These are phyloP conservation scores for Cremastobaeus sp. DNA, from an alignment of 2,888 invertebrate species.

Conservation along the genomic window DNA sequence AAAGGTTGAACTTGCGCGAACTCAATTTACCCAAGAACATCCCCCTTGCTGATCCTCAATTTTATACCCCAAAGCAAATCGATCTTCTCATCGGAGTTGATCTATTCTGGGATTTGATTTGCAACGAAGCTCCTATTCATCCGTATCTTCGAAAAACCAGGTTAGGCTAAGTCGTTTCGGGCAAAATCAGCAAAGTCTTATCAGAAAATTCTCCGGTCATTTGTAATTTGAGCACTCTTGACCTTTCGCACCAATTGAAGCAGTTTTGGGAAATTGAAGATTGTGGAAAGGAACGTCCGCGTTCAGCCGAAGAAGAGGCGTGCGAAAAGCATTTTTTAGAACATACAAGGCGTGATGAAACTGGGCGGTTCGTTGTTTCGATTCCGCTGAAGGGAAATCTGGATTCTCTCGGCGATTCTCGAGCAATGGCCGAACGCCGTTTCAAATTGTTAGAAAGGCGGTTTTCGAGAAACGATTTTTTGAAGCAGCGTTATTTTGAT, in stretches of 20 bases:
- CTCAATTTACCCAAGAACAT: slow-evolving; percentile 11
- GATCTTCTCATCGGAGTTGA: too few species aligned
- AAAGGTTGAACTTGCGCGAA: neutral
- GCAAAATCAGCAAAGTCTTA: neutral
- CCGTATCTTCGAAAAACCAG: slow-evolving; percentile 15
- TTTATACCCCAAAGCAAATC: slow-evolving; percentile 6
- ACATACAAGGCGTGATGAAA: neutral
- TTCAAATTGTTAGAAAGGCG: neutral
- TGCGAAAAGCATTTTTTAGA: neutral
- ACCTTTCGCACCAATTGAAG: slow-evolving; percentile 5
- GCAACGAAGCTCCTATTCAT: neutral
- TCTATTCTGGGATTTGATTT: slow-evolving; percentile 12
- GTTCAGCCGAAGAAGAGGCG: slow-evolving; percentile 2
- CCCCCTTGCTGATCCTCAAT: slow-evolving; percentile 35
- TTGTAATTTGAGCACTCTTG: neutral
- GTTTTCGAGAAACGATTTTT: neutral
- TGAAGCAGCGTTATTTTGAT: neutral
- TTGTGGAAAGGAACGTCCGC: neutral
- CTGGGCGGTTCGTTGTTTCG: slow-evolving; percentile 1
- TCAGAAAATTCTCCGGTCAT: neutral
- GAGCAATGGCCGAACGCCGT: neutral
- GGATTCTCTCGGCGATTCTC: neutral
- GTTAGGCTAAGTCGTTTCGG: slow-evolving; percentile 17
- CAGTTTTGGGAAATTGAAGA: slow-evolving; percentile 14
- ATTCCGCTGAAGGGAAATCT: neutral